A percentile compares a stretch with the other conserved stretches of the same genome.
These are phyloP conservation scores for Scylla paramamosain DNA, from an alignment of 1,140 invertebrate species.

Conservation along the genomic window DNA sequence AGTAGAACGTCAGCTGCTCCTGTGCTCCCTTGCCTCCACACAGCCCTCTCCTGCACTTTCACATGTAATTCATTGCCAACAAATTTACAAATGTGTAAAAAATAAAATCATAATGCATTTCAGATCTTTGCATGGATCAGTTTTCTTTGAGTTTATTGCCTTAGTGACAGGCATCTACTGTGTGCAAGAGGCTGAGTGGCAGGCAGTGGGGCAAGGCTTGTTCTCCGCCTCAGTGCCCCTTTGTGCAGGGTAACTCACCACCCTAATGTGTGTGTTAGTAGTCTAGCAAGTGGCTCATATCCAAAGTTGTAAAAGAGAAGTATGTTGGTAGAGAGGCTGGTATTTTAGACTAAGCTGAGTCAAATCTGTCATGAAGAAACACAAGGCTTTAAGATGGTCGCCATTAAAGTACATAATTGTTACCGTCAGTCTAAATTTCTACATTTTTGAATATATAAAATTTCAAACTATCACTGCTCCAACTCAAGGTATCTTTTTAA, in stretches of 20 bases:
- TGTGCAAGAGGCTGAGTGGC: neutral
- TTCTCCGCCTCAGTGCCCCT: conserved; percentile 17
- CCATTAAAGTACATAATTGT: neutral
- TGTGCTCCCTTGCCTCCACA: conserved; percentile 34
- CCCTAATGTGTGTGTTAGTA: conserved; percentile 13
- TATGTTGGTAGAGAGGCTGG: conserved; percentile 11
- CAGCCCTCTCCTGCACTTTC: neutral
- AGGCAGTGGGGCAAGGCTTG: neutral
- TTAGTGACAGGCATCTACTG: too few species aligned
- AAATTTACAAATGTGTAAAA: neutral
- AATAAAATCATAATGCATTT: neutral
- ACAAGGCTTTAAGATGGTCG: conserved; percentile 13
- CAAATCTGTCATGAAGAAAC: neutral
- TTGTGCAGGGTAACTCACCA: conserved; percentile 19
- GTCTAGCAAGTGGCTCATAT: conserved; percentile 3
- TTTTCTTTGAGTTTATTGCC: neutral
- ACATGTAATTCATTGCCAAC: neutral
- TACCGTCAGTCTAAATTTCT: neutral
- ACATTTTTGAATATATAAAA: neutral
- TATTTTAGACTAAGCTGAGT: conserved; percentile 22
- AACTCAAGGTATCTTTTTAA: neutral
- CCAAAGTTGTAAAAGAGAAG: conserved; percentile 14
- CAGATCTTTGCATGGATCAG: neutral
- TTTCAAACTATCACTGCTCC: neutral
- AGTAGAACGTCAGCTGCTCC: conserved; percentile 66